Evolutionary conservation across 2,797 vertebrate species (phyloP).

Genomic region (Hippoglossus hippoglossus): DNA sequence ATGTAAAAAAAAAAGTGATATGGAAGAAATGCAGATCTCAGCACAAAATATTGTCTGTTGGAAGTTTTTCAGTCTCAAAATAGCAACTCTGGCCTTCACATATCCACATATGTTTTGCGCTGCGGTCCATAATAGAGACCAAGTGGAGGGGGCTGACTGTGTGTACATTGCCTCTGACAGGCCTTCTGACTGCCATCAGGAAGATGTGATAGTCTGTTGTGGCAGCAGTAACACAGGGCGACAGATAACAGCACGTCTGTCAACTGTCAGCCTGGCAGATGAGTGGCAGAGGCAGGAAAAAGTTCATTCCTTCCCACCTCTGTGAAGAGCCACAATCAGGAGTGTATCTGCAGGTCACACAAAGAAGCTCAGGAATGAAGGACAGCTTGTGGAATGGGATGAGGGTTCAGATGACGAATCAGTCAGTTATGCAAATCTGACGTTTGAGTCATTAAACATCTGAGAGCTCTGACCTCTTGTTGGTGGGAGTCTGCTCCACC

Average conservation of each 20-base stretch:
- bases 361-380: constrained; percentile 78
- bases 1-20: too few relatives aligned
- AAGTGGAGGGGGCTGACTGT: constrained; percentile 39
- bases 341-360: constrained; percentile 79
- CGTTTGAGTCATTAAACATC: constrained; percentile 4
- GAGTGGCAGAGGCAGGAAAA: constrained; percentile 78
- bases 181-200: constrained; percentile 62
- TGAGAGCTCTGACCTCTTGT: neutral
- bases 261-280: constrained; percentile 81
- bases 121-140: constrained; percentile 32
- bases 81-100: constrained; percentile 1
- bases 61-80: constrained; percentile 27
- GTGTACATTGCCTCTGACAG: constrained; percentile 66
- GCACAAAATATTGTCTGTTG: neutral
- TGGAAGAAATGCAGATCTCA: too few relatives aligned
- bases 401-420: constrained; percentile 57
- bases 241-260: constrained; percentile 83
- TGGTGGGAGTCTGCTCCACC: neutral
- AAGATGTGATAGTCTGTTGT: constrained; percentile 71
- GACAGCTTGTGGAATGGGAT: constrained; percentile 36
- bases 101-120: constrained; percentile 13
- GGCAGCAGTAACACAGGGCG: constrained; percentile 69
- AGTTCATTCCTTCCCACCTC: constrained; percentile 77
- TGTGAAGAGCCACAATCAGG: constrained; percentile 63
- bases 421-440: constrained; percentile 15